These are phyloP conservation scores for Drosophila macrospina DNA, from an alignment of 2,888 invertebrate genomes.

Conservation along the genomic window DNA sequence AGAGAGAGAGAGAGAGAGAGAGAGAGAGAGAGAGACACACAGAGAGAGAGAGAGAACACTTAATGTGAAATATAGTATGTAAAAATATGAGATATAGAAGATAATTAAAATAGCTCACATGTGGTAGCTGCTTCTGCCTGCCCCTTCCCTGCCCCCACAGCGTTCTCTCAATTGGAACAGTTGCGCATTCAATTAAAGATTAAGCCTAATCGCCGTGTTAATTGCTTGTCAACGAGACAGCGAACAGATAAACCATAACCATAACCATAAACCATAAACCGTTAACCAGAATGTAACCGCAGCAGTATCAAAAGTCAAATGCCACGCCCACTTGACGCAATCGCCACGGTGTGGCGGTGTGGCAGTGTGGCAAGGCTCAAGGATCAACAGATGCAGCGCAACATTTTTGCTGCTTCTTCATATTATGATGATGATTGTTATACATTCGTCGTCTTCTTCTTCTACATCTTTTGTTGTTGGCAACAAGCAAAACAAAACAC, in stretches of 20 bases:
- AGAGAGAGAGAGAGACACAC: too few relatives aligned
- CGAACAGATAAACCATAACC: slow-evolving; percentile 66
- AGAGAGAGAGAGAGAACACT: too few relatives aligned
- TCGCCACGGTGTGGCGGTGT: slow-evolving; percentile 21
- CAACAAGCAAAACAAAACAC: slow-evolving; percentile 51
- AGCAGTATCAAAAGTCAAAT: slow-evolving; percentile 49
- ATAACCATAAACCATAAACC: slow-evolving; percentile 66
- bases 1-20: too few relatives aligned
- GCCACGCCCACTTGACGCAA: slow-evolving; percentile 67
- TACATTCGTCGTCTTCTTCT: neutral
- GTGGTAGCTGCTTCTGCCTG: too few relatives aligned
- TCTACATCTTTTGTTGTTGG: slow-evolving; percentile 9
- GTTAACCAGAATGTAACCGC: slow-evolving; percentile 50
- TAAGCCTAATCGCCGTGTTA: slow-evolving; percentile 67
- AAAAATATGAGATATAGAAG: too few relatives aligned
- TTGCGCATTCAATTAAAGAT: slow-evolving; percentile 64
- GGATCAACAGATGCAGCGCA: slow-evolving; percentile 74
- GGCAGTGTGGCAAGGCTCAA: slow-evolving; percentile 30
- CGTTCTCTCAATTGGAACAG: slow-evolving; percentile 56
- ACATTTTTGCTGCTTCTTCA: slow-evolving; percentile 34
- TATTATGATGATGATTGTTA: slow-evolving; percentile 33
- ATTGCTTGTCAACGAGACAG: slow-evolving; percentile 64
- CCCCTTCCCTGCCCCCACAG: neutral
- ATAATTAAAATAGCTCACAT: too few relatives aligned
- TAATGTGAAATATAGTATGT: neutral